These are phyloP conservation scores for Planiliza haematocheilus DNA, from an alignment of 2,113 vertebrate species.

Conservation along the genomic window DNA sequence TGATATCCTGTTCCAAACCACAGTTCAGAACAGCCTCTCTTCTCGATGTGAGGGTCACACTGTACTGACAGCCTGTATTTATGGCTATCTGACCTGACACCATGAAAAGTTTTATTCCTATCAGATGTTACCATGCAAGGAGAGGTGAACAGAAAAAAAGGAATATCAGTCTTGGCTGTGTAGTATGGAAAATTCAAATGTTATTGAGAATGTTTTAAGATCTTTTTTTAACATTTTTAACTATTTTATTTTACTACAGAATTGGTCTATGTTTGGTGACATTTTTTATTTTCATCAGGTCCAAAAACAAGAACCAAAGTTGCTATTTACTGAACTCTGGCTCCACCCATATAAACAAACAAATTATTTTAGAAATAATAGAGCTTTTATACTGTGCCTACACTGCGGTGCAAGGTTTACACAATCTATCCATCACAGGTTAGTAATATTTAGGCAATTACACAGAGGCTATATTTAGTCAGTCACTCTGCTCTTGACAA, in stretches of 20 bases:
- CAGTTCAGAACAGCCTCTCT: conserved; percentile 59
- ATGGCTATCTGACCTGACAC: conserved; percentile 81
- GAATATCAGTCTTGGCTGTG: conserved; percentile 68
- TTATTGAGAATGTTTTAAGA: conserved; percentile 69
- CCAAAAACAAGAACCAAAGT: conserved; percentile 60
- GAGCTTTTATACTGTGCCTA: conserved; percentile 60
- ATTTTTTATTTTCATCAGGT: conserved; percentile 69
- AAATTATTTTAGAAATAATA: conserved; percentile 76
- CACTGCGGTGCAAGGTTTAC: conserved; percentile 31
- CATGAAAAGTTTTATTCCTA: conserved; percentile 81
- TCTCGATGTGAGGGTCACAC: conserved; percentile 68
- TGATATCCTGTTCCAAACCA: conserved; percentile 77
- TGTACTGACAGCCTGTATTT: conserved; percentile 75
- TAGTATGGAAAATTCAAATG: conserved; percentile 66
- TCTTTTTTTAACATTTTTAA: conserved; percentile 25
- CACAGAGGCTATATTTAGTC: conserved; percentile 44
- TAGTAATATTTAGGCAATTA: conserved; percentile 42
- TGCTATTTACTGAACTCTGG: conserved; percentile 79
- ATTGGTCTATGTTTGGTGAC: conserved; percentile 39
- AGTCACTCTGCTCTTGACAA: conserved; percentile 23
- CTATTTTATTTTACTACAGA: conserved; percentile 3
- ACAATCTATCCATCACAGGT: conserved; percentile 39
- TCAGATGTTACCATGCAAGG: conserved; percentile 81
- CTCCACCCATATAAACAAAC: conserved; percentile 84
- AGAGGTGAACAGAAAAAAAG: conserved; percentile 45